phyloP scores from a whole-genome alignment of 2,888 invertebrate species.

The Girardia tigrina region DNA sequence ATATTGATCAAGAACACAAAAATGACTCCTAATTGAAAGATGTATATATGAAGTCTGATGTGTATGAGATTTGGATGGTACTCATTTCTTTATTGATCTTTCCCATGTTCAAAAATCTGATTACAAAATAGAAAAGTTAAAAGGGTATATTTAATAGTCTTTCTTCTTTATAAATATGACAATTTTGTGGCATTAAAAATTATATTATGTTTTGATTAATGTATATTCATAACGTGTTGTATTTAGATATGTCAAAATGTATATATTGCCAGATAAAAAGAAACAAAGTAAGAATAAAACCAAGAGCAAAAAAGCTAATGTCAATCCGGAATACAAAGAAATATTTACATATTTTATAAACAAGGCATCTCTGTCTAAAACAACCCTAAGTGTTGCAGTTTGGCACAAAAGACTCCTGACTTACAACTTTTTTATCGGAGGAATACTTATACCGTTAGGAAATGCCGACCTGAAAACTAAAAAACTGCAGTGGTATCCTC shows the following conservation, averaged over 20 bases:
- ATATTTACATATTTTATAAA: not conserved
- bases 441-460: slow-evolving; percentile 77
- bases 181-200: no score
- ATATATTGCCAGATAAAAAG: slow-evolving; percentile 83
- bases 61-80: no score
- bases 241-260: slow-evolving; percentile 65
- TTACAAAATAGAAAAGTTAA: no score
- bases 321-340: slow-evolving; percentile 27
- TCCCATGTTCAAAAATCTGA: no score
- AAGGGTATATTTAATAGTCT: no score
- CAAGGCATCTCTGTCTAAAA: slow-evolving; percentile 47
- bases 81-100: no score
- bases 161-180: no score
- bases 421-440: slow-evolving; percentile 85
- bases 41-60: no score
- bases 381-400: slow-evolving; percentile 80
- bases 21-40: no score
- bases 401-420: slow-evolving; percentile 98
- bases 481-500: slow-evolving; percentile 72
- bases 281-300: slow-evolving; percentile 69
- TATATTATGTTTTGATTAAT: no score
- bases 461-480: slow-evolving; percentile 84
- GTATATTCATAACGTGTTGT: slow-evolving; percentile 20
- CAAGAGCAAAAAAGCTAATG: not conserved
- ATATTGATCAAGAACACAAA: no score